Base-by-base conservation (phyloP, 2,797 vertebrate genomes). In the Remorina albescens region DNA sequence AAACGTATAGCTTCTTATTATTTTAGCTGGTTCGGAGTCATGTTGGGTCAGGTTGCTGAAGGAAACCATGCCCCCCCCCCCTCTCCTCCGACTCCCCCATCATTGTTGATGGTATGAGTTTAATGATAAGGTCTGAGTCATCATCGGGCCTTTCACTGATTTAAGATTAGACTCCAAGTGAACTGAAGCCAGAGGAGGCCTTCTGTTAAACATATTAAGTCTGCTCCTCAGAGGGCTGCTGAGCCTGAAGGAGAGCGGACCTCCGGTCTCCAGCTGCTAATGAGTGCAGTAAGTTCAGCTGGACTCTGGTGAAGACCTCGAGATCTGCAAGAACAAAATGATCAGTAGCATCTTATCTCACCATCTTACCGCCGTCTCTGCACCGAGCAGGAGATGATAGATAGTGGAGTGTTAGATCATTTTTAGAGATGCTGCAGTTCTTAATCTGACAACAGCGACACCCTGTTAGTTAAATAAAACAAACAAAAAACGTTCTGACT, bases 81-180 rank as follows among this genome's bases (percentile, higher is more conserved):
- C n/a, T n/a, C n/a, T n/a, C n/a, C n/a, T n/a, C n/a, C n/a, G n/a
- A n/a, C n/a, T n/a, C n/a, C 25, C 12, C 12, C 26, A 6, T 21
- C 10, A 54, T 49, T 58, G 28, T 60, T 53, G 34, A 50, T 53
- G 39, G 57, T 36, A 63, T 12, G 28, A 51, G 12, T 54, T 78
- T 62, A 5, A 41, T 74, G 57, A 47, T 54, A 30, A 44, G 44
- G 26, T 66, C 42, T 36, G 56, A 72, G 65, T 71, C 68, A 32
- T 68, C 54, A 15, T 5, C 26, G 46, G 34, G 23, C 10, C n/a
- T 61, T 34, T 39, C 59, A n/a, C 8, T 56, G 49, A 67, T 84
- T n/a, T 85, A 76, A 86, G 74, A 78, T 85, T 76, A 90, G 83
- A 67, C 77, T 53, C 15, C 5, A 34, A 41, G 36, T 56, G 74